Evolutionary conservation across 2,888 invertebrate genomes (phyloP), one percentile per base, ranked within the genome.

Genomic region (Xylota sylvarum): DNA sequence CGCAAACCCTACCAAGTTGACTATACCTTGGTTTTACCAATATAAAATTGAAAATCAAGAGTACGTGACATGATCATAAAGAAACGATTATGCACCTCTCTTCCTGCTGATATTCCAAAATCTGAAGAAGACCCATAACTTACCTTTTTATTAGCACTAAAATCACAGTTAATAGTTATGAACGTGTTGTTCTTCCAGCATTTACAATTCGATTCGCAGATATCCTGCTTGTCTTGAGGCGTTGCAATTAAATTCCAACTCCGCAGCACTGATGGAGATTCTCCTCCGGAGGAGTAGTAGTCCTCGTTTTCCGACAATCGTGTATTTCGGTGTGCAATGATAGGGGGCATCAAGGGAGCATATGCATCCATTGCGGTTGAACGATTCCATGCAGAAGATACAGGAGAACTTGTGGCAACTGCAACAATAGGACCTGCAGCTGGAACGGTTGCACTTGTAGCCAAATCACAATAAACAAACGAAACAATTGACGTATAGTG

Each of bases 131-230:
- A 48, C n/a, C 52, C 43, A 73, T 43, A 60, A 62, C 84, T 87
- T 77, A 87, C 87, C 80, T 77, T 72, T 87, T 84, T 87, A 84
- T 81, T 77, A 62, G 69, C 50, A 77, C 78, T 83, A 80, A 87
- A 87, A 87, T 87, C 84, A 80, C 87, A 87, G 80, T 72, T 87
- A 74, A 87, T 82, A 50, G 78, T 78, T 58, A 81, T 69, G 27
- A 82, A 82, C 64, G 46, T 72, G 62, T 73, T 82, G 58, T 87
- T 73, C 64, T 58, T 78, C 30, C 43, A 58, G 52, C 86, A 87
- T 46, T 74, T 69, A 74, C 86, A 87, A 55, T 55, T 52, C 40
- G 64, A 60, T 46, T 73, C 77, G 76, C 84, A 87, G 62, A 87
- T 80, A 87, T 80, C 65, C 81, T 81, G 74, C 50, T 43, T 56